Base-by-base conservation (phyloP, 2,113 vertebrate species). In the Chitala chitala region DNA sequence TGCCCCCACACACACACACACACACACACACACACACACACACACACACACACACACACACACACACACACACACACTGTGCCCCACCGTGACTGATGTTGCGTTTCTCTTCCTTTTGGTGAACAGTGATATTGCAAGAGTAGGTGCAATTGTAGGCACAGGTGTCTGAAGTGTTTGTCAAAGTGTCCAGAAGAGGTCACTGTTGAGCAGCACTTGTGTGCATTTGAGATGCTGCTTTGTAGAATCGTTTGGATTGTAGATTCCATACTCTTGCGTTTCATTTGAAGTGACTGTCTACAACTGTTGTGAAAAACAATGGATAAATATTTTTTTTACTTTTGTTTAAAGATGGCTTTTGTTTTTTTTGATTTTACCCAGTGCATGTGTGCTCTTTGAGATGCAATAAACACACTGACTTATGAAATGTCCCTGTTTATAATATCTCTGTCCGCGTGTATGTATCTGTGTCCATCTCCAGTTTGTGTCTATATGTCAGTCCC, bases 381-480 rank as follows among this genome's bases (percentile, higher is more conserved):
- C 96, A 99, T 99, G 97, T 96, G 92, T 84, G 91, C 92, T 94
- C 92, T 93, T 90, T 95, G 92, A 95, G 91, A 96, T 96, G 97
- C 96, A 99, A 99, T 99, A 99, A 98, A 99, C 79, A 93, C 91
- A 91, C 93, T 91, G 89, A 96, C 85, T 87, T 91, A 90, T 87
- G 88, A 93, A 91, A 85, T 81, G 40, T 72, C 48, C 33, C 20
- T 82, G 81, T 73, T 66, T 33, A 20, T 56, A 70, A 8, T 15
- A 4, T 76, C 71, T 61, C 3, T 69, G 51, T 3, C 10, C 22
- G 12, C 72, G 26, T 58, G 20, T 33, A n/a, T n/a, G n/a, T n/a
- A n/a, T 38, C 10, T 61, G 0, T 61, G 44, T 46, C 12, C 44
- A 46, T 12, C 56, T 10, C 56, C 12, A 26, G 13, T 17, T 1